Conservation (phyloP, 2,797 vertebrate species). For the Pangasius sanitwongsei region DNA sequence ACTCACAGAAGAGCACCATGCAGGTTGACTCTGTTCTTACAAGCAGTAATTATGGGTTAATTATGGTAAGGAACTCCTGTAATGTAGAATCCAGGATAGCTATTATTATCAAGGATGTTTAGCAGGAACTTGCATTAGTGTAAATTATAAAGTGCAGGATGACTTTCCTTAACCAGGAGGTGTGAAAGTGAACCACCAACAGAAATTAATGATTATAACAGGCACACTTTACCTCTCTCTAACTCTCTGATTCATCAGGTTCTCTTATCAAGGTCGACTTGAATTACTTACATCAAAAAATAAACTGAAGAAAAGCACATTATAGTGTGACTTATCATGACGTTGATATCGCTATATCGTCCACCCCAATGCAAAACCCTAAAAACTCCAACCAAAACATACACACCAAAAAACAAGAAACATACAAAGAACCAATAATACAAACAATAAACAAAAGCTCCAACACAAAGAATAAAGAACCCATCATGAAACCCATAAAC, state of each 20-base stretch:
- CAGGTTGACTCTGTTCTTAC: not conserved
- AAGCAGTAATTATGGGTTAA: constrained; percentile 9
- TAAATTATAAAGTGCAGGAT: constrained; percentile 1
- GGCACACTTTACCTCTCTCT: not conserved
- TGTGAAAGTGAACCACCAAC: constrained; percentile 2
- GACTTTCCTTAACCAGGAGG: not conserved
- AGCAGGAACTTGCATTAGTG: constrained; percentile 19
- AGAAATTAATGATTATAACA: not conserved
- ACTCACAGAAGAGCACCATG: not conserved
- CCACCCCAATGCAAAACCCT: not conserved
- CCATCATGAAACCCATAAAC: not conserved
- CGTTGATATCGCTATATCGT: not conserved
- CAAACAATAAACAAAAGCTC: not conserved
- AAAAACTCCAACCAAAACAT: not conserved
- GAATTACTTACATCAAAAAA: not conserved
- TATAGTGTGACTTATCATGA: not conserved
- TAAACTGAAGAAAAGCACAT: not conserved
- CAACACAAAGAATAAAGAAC: not conserved
- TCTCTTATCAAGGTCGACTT: too few species aligned
- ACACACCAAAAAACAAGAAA: not conserved
- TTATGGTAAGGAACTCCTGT: not conserved
- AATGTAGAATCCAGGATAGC: not conserved
- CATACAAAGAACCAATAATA: not conserved
- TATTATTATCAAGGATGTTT: constrained; percentile 3
- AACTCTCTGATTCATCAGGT: not conserved